phyloP scores from a whole-genome alignment of 2,113 vertebrate genomes.

The Maccullochella peelii region DNA sequence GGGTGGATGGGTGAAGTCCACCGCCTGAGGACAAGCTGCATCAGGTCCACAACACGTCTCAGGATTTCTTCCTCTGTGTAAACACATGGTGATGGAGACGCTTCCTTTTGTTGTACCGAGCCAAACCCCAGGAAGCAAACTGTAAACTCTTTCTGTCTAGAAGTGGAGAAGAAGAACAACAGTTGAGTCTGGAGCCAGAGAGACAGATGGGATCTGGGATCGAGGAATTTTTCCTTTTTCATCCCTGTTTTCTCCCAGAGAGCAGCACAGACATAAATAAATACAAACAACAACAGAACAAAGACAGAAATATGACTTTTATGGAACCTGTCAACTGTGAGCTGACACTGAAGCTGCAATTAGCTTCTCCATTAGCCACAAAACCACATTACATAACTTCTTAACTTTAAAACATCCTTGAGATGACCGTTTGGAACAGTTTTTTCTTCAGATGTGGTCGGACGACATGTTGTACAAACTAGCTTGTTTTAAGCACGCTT shows the following conservation, averaged over 20 bases:
- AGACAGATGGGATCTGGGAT: constrained; percentile 37
- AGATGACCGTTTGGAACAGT: too few relatives aligned
- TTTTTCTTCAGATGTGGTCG: too few relatives aligned
- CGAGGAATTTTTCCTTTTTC: constrained; percentile 55
- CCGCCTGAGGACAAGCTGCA: not conserved
- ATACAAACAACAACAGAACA: constrained; percentile 21
- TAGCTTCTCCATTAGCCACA: too few relatives aligned
- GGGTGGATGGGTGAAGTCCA: too few relatives aligned
- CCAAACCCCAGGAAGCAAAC: constrained; percentile 44
- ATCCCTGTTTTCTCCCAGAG: constrained; percentile 32
- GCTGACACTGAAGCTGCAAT: not conserved
- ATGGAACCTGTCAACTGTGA: not conserved
- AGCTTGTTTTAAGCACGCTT: not conserved
- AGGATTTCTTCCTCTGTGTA: not conserved
- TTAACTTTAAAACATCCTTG: too few relatives aligned
- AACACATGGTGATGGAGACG: constrained; percentile 11
- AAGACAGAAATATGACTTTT: not conserved
- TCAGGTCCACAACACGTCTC: not conserved
- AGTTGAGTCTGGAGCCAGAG: constrained; percentile 54
- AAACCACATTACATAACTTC: too few relatives aligned
- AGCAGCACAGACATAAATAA: constrained; percentile 47
- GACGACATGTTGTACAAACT: not conserved
- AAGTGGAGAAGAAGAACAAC: constrained; percentile 60
- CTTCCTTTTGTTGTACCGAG: not conserved
- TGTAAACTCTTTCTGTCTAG: constrained; percentile 42